Base-by-base conservation (phyloP, 2,113 vertebrate genomes). In the Pithys albifrons region DNA sequence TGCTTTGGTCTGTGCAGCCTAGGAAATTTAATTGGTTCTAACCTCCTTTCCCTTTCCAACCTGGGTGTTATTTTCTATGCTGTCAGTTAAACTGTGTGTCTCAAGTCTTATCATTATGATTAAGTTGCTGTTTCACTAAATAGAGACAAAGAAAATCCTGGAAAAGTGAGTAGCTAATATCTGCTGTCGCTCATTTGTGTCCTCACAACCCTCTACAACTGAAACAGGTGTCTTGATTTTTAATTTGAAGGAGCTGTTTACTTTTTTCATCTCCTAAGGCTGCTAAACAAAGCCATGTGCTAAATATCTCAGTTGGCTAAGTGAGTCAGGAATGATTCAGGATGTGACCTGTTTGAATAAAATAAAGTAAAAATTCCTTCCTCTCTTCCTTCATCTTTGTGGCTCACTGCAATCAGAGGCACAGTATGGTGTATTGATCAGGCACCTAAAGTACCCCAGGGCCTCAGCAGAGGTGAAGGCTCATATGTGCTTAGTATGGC, bases 11-110 rank as follows among this genome's bases (percentile, higher is more conserved):
- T 78, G 45, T 46, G 35, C 31, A 65, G 19, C 24, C 28, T 45
- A 59, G n/a, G 69, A 88, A n/a, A 87, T 49, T 77, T 87, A 88
- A 89, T 91, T 94, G 69, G 9, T 72, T 83, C n/a, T 81, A 65
- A 57, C 25, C 41, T 78, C 28, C 65, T 86, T 86, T 91, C 77
- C 45, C 33, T 52, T 33, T 75, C 70, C 41, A 69, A 16, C 25
- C 31, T 25, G 9, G 15, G 31, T 75, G 28, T 78, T 86, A 59
- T 77, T 77, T 81, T 83, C 67, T 77, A 39, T 71, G 31, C 45
- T 84, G 48, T 58, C 90, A 54, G n/a, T 88, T 81, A 64, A 93
- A 45, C 19, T 31, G 12, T 22, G 15, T 43, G 33, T 77, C 35
- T 93, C 45, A 23, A 14, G 22, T 77, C n/a, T 59, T 84, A 92